phyloP scores from a whole-genome alignment of 2,888 invertebrate species.

The Psylliodes chrysocephalus region DNA sequence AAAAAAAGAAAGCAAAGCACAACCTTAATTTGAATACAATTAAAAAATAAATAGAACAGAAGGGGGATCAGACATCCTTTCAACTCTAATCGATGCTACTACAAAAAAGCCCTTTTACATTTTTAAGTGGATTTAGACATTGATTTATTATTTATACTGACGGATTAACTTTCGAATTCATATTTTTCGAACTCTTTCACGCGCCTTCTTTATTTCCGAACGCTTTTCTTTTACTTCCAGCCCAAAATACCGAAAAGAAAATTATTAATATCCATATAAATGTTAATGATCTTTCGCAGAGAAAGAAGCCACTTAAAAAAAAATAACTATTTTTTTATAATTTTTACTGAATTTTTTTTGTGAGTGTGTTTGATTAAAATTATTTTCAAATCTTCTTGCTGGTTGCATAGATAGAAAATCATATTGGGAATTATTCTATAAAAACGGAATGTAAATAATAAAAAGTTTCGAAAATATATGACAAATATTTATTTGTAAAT shows the following conservation, averaged over 20 bases:
- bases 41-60: slow-evolving; percentile 55
- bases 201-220: slow-evolving; percentile 24
- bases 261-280: not conserved
- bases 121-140: slow-evolving; percentile 59
- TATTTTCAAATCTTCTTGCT: too few species aligned
- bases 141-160: slow-evolving; percentile 58
- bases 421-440: too few species aligned
- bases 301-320: too few species aligned
- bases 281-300: too few species aligned
- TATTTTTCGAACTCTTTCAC: slow-evolving; percentile 32
- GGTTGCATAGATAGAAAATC: too few species aligned
- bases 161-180: slow-evolving; percentile 42
- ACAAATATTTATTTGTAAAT: too few species aligned
- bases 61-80: slow-evolving; percentile 57
- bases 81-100: slow-evolving; percentile 54
- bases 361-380: too few species aligned
- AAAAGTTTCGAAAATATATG: too few species aligned
- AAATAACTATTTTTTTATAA: too few species aligned
- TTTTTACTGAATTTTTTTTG: too few species aligned
- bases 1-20: slow-evolving; percentile 41
- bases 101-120: slow-evolving; percentile 55
- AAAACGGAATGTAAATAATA: too few species aligned
- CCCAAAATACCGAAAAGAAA: not conserved
- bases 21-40: slow-evolving; percentile 50
- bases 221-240: slow-evolving; percentile 21